Base-by-base conservation (phyloP, 2,888 invertebrate species). In the Syrista parreyssii region DNA sequence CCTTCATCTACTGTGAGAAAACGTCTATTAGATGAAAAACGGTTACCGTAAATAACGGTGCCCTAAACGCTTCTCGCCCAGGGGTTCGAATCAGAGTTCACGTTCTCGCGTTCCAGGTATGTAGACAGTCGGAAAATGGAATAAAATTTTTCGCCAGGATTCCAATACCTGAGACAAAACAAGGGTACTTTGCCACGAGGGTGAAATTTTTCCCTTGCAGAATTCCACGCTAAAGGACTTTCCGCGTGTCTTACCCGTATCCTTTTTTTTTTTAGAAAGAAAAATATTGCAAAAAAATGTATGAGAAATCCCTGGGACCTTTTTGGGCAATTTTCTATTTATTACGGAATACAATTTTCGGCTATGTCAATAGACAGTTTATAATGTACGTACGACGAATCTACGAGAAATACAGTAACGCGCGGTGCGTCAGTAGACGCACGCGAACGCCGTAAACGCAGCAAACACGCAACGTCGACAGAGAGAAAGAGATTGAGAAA, bases 21-120 rank as follows among this genome's bases (percentile, higher is more conserved):
- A 89, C 86, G 55, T 55, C 55, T 84, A 89, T 89, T 89, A 89
- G 87, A 85, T 82, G 84, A 83, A 85, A 84, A 84, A 84, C 79
- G 82, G 83, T 86, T 81, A 84, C 88, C 87, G 87, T 87, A 86
- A 89, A 89, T 88, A 89, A 89, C 87, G 88, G 86, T 80, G 83
- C 74, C 82, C 55, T 55, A 55, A 55, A 55, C 55, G 77, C 78
- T 84, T 77, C 79, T 76, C 68, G 80, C 75, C 78, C 79, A 79
- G 83, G 83, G 86, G 86, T 86, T 84, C 84, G 84, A 86, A 85
- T 86, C 81, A 82, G 81, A 80, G 77, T 84, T 77, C 77, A 74
- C 71, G 81, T 84, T 85, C 86, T 87, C 85, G 82, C 84, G 87
- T 86, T 85, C 85, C 89, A 89, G 89, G 87, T 88, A 87, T 71